A percentile compares a stretch with the other conserved stretches of the same genome.
Conservation (phyloP, 2,113 vertebrate species). For the Tyto alba region DNA sequence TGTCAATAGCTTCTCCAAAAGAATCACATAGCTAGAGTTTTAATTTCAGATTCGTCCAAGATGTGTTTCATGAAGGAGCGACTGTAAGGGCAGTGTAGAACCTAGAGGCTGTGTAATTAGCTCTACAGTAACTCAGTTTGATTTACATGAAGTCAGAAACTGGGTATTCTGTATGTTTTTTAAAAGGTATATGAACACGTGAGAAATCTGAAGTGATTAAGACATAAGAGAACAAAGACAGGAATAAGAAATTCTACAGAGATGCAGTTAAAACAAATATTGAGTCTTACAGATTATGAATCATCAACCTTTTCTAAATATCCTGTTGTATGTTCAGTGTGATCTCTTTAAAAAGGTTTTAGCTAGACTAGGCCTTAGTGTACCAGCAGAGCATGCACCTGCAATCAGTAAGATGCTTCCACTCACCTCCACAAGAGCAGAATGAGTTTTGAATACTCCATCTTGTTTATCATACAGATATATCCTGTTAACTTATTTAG, state of each 20-base stretch:
- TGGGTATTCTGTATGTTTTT: background rate
- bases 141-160: background rate
- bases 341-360: background rate
- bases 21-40: background rate
- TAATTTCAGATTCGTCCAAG: background rate
- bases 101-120: background rate
- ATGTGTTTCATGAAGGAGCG: background rate
- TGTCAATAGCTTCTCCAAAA: background rate
- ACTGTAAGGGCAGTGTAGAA: background rate
- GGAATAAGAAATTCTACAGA: background rate
- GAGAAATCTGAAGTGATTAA: background rate
- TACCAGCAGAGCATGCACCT: background rate
- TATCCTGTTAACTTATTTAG: background rate
- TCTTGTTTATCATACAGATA: background rate
- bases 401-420: background rate
- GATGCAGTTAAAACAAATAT: background rate
- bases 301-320: background rate
- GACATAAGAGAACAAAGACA: background rate
- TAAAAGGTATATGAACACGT: background rate
- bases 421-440: background rate
- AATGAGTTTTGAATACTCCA: background rate
- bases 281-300: background rate
- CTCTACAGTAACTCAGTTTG: background rate
- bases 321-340: background rate
- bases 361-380: background rate